Percentiles rank a stretch among this genome's conserved stretches.
phyloP scores from a whole-genome alignment of 2,888 invertebrate genomes.

The Merodon equestris region DNA sequence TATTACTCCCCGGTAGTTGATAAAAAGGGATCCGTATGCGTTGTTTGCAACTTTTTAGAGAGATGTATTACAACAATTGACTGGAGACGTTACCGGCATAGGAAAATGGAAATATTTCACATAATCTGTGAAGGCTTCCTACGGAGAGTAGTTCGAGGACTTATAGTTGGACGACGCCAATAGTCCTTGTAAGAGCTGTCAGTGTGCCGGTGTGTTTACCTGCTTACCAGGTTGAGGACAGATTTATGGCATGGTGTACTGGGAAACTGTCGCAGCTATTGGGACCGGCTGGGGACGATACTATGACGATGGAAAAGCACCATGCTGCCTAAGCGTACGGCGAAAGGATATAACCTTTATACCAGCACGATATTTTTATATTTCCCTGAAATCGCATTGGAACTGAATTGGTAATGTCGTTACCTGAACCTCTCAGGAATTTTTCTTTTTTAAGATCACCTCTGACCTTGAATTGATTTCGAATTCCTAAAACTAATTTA shows the following conservation, averaged over 20 bases:
- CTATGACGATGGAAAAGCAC: too few species aligned
- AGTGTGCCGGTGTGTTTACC: constrained; percentile 38
- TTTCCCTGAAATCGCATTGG: too few species aligned
- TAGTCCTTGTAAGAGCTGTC: too few species aligned
- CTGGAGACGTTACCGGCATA: constrained; percentile 41
- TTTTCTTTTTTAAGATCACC: constrained; percentile 17
- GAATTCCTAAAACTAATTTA: too few species aligned
- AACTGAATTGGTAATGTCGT: too few species aligned
- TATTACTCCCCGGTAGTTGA: too few species aligned
- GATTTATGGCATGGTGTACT: constrained; percentile 40
- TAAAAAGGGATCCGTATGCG: too few species aligned
- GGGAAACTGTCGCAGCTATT: constrained; percentile 44
- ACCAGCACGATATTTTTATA: too few species aligned
- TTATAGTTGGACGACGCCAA: constrained; percentile 20
- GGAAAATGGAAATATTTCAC: constrained; percentile 49
- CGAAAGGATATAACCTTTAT: too few species aligned
- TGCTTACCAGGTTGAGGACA: constrained; percentile 3
- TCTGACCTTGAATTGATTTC: too few species aligned
- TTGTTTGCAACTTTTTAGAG: background rate
- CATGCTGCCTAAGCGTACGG: constrained; percentile 20
- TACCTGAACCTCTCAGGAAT: too few species aligned
- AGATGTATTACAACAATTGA: constrained; percentile 57
- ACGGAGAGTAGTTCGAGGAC: background rate
- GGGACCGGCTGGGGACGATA: background rate
- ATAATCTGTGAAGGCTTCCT: constrained; percentile 30